phyloP scores from a whole-genome alignment of 2,113 vertebrate genomes.

The Oncorhynchus tshawytscha region DNA sequence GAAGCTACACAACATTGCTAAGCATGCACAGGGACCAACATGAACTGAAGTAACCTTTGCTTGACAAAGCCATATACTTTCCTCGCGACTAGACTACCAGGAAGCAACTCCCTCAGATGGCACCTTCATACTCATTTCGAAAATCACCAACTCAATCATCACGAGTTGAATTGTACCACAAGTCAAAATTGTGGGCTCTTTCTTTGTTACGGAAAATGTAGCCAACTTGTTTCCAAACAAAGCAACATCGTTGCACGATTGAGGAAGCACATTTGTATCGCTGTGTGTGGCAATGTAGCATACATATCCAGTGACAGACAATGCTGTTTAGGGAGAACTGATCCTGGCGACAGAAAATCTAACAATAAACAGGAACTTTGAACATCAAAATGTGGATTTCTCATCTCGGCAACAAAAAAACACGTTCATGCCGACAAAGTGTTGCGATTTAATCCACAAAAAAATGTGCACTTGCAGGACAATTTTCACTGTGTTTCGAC shows the following conservation, averaged over 20 bases:
- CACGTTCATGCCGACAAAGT: too few species aligned
- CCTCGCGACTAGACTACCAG: too few species aligned
- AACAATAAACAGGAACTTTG: too few species aligned
- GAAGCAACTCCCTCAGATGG: too few species aligned
- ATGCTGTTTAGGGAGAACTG: too few species aligned
- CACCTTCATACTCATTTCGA: neutral
- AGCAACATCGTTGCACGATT: too few species aligned
- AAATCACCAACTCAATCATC: neutral
- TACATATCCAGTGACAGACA: neutral
- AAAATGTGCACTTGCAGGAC: too few species aligned
- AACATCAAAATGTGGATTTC: too few species aligned
- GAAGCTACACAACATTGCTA: too few species aligned
- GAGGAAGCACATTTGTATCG: neutral
- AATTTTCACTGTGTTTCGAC: neutral
- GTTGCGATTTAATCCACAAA: too few species aligned
- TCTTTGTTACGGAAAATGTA: neutral
- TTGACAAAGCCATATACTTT: slow-evolving; percentile 22
- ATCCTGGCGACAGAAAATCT: too few species aligned
- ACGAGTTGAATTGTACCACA: neutral
- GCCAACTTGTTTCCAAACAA: neutral
- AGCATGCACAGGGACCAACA: slow-evolving; percentile 1
- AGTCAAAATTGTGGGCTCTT: neutral
- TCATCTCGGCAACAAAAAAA: too few species aligned
- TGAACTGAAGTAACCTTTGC: slow-evolving; percentile 73
- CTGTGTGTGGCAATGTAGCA: neutral